Percentiles rank a stretch among this genome's conserved stretches.
Conservation (phyloP, 2,888 invertebrate genomes). For the Syrista parreyssii region DNA sequence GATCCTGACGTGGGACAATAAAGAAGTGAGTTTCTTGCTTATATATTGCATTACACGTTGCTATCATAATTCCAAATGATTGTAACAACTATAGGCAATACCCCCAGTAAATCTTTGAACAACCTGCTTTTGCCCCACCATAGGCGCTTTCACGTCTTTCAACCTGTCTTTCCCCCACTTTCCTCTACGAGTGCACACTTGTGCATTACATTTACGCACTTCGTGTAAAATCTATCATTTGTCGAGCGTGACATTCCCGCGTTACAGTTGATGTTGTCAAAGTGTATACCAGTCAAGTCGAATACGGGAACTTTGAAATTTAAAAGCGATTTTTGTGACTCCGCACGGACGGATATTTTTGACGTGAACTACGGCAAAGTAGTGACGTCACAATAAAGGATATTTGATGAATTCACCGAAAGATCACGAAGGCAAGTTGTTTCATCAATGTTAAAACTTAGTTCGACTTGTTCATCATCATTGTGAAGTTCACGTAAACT, state of each 20-base stretch:
- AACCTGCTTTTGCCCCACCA: not conserved
- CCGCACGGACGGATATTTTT: not conserved
- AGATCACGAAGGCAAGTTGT: conserved; percentile 26
- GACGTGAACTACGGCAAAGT: not conserved
- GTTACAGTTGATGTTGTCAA: not conserved
- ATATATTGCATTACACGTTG: not conserved
- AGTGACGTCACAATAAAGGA: not conserved
- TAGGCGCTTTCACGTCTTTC: not conserved
- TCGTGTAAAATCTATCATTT: not conserved
- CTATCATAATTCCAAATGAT: not conserved
- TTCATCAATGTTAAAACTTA: not conserved
- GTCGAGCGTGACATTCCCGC: not conserved
- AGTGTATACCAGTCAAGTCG: not conserved
- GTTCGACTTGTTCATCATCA: not conserved
- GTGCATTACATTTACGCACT: not conserved
- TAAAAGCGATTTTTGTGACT: not conserved
- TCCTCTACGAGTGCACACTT: not conserved
- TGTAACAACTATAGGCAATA: not conserved
- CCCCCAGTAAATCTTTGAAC: not conserved
- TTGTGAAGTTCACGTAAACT: not conserved
- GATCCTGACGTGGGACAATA: not conserved
- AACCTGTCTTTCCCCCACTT: not conserved
- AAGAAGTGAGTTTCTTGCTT: not conserved
- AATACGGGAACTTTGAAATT: not conserved
- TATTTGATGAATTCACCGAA: conserved; percentile 33